Conservation (phyloP, 2,113 vertebrate species). For the Monarcha castaneiventris region DNA sequence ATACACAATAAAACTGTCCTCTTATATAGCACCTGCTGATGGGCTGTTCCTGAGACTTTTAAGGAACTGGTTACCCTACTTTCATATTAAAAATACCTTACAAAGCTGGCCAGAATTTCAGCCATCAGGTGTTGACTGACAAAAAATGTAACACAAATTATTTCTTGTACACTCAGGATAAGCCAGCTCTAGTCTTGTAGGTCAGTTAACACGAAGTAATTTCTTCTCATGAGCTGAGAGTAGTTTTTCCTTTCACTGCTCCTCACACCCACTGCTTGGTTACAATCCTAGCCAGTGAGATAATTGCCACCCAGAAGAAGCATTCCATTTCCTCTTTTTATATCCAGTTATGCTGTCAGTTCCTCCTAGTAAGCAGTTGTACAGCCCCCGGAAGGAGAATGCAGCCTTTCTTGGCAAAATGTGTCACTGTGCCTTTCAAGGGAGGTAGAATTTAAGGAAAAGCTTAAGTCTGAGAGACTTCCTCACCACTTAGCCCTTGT, state of each 20-base stretch:
- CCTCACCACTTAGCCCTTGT: not conserved
- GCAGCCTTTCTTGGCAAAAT: slow-evolving; percentile 15
- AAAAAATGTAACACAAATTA: not conserved
- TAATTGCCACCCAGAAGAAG: slow-evolving; percentile 56
- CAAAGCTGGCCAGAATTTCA: not conserved
- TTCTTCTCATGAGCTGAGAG: not conserved
- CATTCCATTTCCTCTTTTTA: slow-evolving; percentile 64
- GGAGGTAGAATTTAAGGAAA: slow-evolving; percentile 14
- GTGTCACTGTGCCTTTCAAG: not conserved
- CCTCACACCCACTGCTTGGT: slow-evolving; percentile 46
- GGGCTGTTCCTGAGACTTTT: slow-evolving; percentile 5
- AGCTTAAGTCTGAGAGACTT: not conserved
- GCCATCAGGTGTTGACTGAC: not conserved
- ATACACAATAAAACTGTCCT: slow-evolving; percentile 12
- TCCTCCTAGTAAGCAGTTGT: slow-evolving; percentile 36
- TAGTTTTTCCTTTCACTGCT: slow-evolving; percentile 35
- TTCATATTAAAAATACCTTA: not conserved
- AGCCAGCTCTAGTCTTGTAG: not conserved
- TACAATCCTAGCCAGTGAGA: slow-evolving; percentile 67
- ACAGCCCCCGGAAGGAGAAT: slow-evolving; percentile 12
- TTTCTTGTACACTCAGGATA: not conserved
- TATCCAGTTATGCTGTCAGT: slow-evolving; percentile 54
- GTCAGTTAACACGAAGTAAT: slow-evolving; percentile 20
- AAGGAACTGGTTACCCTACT: not conserved
- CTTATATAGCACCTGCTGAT: not conserved